Conservation (phyloP, 2,888 invertebrate species). For the Litoditis marina region DNA sequence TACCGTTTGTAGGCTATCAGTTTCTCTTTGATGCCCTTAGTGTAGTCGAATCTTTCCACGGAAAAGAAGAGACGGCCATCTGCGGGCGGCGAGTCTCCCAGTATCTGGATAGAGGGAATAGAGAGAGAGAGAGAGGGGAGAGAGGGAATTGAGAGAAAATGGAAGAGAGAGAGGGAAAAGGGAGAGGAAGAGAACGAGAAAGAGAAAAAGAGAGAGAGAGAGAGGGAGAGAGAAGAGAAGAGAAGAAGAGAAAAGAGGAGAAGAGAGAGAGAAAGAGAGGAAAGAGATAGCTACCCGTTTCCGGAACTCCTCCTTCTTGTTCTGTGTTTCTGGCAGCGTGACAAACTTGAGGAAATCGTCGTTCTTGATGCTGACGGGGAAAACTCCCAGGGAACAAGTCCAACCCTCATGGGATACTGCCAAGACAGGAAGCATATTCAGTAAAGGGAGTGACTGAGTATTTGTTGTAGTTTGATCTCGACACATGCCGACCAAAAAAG, state of each 20-base stretch:
- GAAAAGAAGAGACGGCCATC: slow-evolving; percentile 60
- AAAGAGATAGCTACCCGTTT: background rate
- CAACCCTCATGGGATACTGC: slow-evolving; percentile 55
- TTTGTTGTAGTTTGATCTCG: too few relatives aligned
- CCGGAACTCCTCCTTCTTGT: slow-evolving; percentile 9
- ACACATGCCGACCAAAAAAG: too few relatives aligned
- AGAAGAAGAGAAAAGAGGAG: background rate
- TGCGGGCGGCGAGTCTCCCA: slow-evolving; percentile 47
- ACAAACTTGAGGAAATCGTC: slow-evolving; percentile 61
- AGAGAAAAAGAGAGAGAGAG: too few relatives aligned
- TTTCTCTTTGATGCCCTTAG: slow-evolving; percentile 61
- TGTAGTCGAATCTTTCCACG: slow-evolving; percentile 62
- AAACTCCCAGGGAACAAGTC: slow-evolving; percentile 60
- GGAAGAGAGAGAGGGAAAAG: too few relatives aligned
- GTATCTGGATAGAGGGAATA: slow-evolving; percentile 33
- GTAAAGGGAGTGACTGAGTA: too few relatives aligned
- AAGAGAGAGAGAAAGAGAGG: background rate
- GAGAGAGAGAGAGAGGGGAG: too few relatives aligned
- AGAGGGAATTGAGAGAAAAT: too few relatives aligned
- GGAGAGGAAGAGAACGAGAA: too few relatives aligned
- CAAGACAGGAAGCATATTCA: background rate
- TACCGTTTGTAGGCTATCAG: slow-evolving; percentile 56
- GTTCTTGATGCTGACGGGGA: slow-evolving; percentile 62
- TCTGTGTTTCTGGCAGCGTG: slow-evolving; percentile 26
- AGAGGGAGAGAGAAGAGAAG: too few relatives aligned